Conservation (phyloP, 2,113 vertebrate species). For the human (Homo sapiens) region GRCh38 chr15:88231501-88232000, state of each 20-base stretch:
- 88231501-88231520: not conserved
- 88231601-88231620: not conserved
- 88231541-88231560: not conserved
- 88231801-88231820: not conserved
- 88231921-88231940: not conserved
- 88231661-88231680: fast-evolving
- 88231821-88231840: not conserved
- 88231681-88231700: too few relatives aligned
- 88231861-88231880: not conserved
- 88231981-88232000: not conserved
- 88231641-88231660: fast-evolving
- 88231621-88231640: not conserved
- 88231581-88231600: not conserved
- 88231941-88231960: not conserved
- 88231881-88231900: not conserved
- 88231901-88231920: not conserved
- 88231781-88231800: not conserved
- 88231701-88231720: not conserved
- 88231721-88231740: not conserved
- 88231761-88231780: not conserved
- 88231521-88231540: not conserved
- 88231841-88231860: too few relatives aligned
- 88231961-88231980: not conserved
- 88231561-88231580: not conserved
- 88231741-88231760: not conserved